Conservation (phyloP, 2,797 vertebrate genomes). For the Prionace glauca region DNA sequence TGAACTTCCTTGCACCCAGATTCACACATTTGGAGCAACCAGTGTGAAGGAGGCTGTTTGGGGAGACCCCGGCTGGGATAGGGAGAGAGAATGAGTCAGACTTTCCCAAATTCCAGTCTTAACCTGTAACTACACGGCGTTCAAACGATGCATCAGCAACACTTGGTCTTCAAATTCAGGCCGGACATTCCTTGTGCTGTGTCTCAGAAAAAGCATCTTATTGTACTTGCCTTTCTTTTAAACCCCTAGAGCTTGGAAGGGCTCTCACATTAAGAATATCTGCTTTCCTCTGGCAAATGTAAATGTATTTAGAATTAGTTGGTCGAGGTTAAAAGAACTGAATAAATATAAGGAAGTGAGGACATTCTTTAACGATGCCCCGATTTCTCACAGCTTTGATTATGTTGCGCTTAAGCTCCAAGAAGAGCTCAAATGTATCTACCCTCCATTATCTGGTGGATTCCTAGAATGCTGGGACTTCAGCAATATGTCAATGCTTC, state of each 20-base stretch:
- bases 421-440: conserved; percentile 24
- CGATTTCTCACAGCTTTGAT: not conserved
- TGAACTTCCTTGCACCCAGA: not conserved
- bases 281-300: not conserved
- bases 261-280: not conserved
- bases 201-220: not conserved
- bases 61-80: not conserved
- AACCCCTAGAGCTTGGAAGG: not conserved
- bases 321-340: not conserved
- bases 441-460: not conserved
- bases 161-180: not conserved
- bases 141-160: not conserved
- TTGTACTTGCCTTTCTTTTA: not conserved
- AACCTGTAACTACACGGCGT: not conserved
- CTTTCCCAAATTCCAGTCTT: not conserved
- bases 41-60: not conserved
- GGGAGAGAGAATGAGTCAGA: not conserved
- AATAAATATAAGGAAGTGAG: not conserved
- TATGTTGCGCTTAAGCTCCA: not conserved
- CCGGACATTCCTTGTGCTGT: not conserved
- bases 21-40: not conserved
- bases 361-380: not conserved
- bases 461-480: not conserved
- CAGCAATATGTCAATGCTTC: not conserved
- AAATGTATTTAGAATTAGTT: not conserved